Percentiles rank a stretch among this genome's conserved stretches.
Evolutionary conservation across 2,113 vertebrate genomes (phyloP).

Genomic region (Eulacestoma nigropectus): DNA sequence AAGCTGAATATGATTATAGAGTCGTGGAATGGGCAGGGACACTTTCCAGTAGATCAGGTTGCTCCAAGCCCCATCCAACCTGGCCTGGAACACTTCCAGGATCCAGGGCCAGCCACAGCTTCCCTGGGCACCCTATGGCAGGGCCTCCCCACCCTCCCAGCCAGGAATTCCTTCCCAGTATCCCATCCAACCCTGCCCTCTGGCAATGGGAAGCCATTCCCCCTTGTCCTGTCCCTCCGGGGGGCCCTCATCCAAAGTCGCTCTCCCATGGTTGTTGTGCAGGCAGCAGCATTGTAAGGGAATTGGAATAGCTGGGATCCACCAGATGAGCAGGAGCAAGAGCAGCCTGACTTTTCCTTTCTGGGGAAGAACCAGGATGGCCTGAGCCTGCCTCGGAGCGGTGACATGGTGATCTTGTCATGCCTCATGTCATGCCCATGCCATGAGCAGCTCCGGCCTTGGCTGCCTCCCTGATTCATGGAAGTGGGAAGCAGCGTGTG

Average conservation of each 20-base stretch:
- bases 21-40: neutral
- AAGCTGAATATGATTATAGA: neutral
- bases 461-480: neutral
- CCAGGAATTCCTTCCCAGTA: neutral
- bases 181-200: neutral
- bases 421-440: accelerated
- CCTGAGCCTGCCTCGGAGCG: neutral
- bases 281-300: neutral
- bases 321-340: neutral
- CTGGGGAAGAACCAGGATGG: neutral
- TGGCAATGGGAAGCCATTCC: neutral
- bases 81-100: neutral
- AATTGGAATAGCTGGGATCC: neutral
- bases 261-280: neutral
- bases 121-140: neutral
- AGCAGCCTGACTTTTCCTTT: neutral
- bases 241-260: accelerated
- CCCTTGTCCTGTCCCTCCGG: neutral
- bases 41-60: neutral
- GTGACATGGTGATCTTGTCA: neutral
- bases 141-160: accelerated
- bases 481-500: neutral
- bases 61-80: neutral
- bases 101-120: neutral
- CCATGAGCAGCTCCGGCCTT: accelerated